Evolutionary conservation across 2,888 invertebrate genomes (phyloP).

Genomic region (Drosophila planitibia): DNA sequence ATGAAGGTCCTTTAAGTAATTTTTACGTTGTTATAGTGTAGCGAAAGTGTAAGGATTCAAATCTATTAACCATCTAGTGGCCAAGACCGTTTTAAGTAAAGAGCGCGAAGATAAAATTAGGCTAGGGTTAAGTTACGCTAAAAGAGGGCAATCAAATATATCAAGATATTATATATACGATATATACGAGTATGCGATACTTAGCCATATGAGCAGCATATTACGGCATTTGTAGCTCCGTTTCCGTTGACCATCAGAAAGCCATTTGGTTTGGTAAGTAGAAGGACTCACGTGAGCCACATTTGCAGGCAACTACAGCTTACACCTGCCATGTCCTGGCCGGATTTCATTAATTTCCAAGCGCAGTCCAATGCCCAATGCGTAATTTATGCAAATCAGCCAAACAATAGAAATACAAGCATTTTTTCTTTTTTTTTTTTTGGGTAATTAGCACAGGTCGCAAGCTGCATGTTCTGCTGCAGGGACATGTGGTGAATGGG

Average conservation of each 20-base stretch:
- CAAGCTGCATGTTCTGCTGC: conserved; percentile 43
- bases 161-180: conserved; percentile 6
- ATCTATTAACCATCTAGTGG: not conserved
- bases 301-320: conserved; percentile 18
- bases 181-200: not conserved
- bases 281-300: conserved; percentile 21
- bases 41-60: not conserved
- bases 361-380: conserved; percentile 15
- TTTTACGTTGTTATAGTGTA: not conserved
- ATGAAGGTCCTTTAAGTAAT: not conserved
- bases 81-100: not conserved
- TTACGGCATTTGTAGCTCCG: conserved; percentile 63
- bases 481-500: conserved; percentile 57
- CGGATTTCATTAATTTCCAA: conserved; percentile 60
- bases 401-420: conserved; percentile 10
- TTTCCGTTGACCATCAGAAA: conserved; percentile 77
- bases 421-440: conserved; percentile 16
- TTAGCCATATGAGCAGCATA: conserved; percentile 45
- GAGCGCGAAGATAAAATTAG: too few species aligned
- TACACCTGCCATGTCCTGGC: conserved; percentile 30
- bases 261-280: conserved; percentile 53
- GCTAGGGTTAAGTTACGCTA: too few species aligned
- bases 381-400: conserved; percentile 71
- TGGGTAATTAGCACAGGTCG: conserved; percentile 61
- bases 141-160: not conserved